Base-by-base conservation (phyloP, 37 sponge, comb jelly and placozoan genomes). In the Axinella damicornis region DNA sequence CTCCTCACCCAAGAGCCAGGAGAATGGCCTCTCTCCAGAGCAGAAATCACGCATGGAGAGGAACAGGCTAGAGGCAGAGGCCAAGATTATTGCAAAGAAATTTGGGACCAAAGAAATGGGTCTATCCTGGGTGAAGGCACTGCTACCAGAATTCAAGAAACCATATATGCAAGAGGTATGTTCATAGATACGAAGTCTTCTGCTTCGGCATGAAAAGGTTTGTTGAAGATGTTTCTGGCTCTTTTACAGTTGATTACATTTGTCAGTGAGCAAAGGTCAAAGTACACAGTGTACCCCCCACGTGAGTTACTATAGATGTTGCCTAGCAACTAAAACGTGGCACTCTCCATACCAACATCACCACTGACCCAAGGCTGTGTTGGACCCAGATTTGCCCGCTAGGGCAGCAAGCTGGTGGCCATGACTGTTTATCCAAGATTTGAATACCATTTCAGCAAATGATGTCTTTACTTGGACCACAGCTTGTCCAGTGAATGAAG, bases 391-490 rank as follows among this genome's bases (percentile, higher is more conserved):
- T n/a, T n/a, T n/a, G n/a, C n/a, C n/a, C n/a, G n/a, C n/a, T n/a
- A n/a, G n/a, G n/a, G n/a, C n/a, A n/a, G n/a, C n/a, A n/a, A n/a
- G n/a, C n/a, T n/a, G n/a, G n/a, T n/a, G n/a, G n/a, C n/a, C n/a
- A n/a, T n/a, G n/a, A n/a, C n/a, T n/a, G n/a, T n/a, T n/a, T n/a
- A n/a, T n/a, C n/a, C n/a, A n/a, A n/a, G n/a, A n/a, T n/a, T n/a
- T n/a, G n/a, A n/a, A n/a, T n/a, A 16, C 0, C 33, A 16, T 20
- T 80, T 41, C 71, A 86, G 87, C 88, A 30, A 38, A 80, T 22
- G 94, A 98, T 72, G 98, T 98, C 69, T 98, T 98, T 84, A 83
- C 88, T 20, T 98, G 98, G 98, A 95, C 94, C 34, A 90, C 28
- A 21, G 70, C 88, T 35, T 98, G 95, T 74, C 19, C 81, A 14